Evolutionary conservation across 2,797 vertebrate genomes (phyloP).

Genomic region (Vultur gryphus): DNA sequence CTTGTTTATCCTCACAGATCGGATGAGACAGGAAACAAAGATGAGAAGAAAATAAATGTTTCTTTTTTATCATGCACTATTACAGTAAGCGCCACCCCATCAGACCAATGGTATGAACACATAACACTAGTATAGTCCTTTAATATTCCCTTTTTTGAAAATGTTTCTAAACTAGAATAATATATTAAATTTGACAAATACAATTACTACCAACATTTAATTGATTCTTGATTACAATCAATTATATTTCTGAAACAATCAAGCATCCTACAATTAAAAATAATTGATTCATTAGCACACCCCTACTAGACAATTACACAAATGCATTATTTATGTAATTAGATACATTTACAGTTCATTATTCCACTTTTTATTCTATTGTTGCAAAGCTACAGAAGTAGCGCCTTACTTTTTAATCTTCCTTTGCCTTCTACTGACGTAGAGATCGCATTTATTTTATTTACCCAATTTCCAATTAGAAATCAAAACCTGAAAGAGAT

Average conservation of each 20-base stretch:
- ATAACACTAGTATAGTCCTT: background rate
- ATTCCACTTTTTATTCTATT: slow-evolving; percentile 66
- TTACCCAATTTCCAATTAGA: slow-evolving; percentile 6
- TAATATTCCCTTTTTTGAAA: slow-evolving; percentile 8
- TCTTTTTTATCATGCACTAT: background rate
- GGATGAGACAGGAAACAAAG: background rate
- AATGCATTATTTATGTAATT: slow-evolving; percentile 83
- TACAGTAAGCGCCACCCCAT: background rate
- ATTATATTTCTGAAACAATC: slow-evolving; percentile 79
- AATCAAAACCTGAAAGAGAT: slow-evolving; percentile 1
- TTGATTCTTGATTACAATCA: slow-evolving; percentile 79
- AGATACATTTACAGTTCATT: slow-evolving; percentile 70
- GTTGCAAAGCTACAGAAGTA: slow-evolving; percentile 57
- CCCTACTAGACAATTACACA: slow-evolving; percentile 71
- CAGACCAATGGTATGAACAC: background rate
- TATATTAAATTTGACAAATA: slow-evolving; percentile 70
- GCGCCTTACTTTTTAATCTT: slow-evolving; percentile 33
- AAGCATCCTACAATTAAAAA: slow-evolving; percentile 76
- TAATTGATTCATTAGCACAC: slow-evolving; percentile 77
- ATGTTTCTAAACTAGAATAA: slow-evolving; percentile 17
- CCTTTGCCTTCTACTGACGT: slow-evolving; percentile 11
- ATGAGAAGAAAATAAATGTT: background rate
- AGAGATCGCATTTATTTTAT: background rate
- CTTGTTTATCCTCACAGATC: background rate
- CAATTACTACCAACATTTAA: slow-evolving; percentile 74